A percentile compares a stretch with the other conserved stretches of the same genome.
Conservation (phyloP, 2,888 invertebrate genomes). For the Leuctra nigra region DNA sequence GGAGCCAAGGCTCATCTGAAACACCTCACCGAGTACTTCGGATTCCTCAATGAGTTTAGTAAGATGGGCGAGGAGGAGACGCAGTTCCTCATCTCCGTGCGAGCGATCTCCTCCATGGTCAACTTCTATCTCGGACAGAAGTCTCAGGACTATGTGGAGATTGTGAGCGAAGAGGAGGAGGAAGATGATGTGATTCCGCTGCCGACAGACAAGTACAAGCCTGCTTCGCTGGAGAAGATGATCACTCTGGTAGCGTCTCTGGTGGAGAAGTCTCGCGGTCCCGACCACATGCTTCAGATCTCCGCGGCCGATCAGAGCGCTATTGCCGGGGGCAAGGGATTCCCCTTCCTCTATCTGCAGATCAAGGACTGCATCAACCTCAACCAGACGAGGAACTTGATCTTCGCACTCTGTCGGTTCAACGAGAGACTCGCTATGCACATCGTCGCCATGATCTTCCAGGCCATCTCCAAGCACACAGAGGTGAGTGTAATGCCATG, state of each 20-base stretch:
- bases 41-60: conserved; percentile 86
- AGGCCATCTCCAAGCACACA: conserved; percentile 79
- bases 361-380: conserved; percentile 89
- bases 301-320: conserved; percentile 73
- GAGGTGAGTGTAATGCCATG: conserved; percentile 52
- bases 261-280: conserved; percentile 80
- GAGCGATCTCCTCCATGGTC: conserved; percentile 84
- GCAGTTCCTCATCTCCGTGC: conserved; percentile 75
- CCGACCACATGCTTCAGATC: conserved; percentile 62
- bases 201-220: conserved; percentile 70
- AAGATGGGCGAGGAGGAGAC: conserved; percentile 94
- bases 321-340: conserved; percentile 83
- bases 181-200: conserved; percentile 59
- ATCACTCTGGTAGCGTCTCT: conserved; percentile 81
- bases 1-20: conserved; percentile 80
- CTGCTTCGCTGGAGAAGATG: conserved; percentile 92
- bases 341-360: conserved; percentile 91
- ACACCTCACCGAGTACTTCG: conserved; percentile 89
- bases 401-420: conserved; percentile 86
- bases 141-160: conserved; percentile 58
- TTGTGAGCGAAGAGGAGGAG: conserved; percentile 65
- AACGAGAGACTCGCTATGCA: conserved; percentile 84
- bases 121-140: conserved; percentile 89
- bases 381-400: conserved; percentile 83
- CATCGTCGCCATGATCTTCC: conserved; percentile 84